phyloP scores from a whole-genome alignment of 1,140 invertebrate genomes.

The Megalopta genalis region DNA sequence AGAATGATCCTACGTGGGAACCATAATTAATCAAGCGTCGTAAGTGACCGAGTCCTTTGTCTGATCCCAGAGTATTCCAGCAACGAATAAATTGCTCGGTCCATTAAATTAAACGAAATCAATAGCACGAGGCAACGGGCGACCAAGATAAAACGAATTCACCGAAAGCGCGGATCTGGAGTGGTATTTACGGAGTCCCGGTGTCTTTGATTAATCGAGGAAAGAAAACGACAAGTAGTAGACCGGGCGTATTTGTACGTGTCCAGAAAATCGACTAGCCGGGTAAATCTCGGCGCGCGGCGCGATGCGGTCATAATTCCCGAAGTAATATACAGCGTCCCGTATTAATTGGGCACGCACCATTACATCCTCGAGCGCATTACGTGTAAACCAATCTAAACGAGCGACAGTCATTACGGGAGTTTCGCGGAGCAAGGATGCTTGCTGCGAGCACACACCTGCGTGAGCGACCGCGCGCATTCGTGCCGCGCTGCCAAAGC shows the following conservation, averaged over 20 bases:
- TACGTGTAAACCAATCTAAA: conserved; percentile 62
- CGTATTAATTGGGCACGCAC: conserved; percentile 54
- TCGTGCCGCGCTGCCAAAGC: conserved; percentile 26
- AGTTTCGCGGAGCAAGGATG: conserved; percentile 49
- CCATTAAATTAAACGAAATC: no score
- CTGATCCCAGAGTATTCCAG: no score
- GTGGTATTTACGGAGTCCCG: no score
- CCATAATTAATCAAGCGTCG: no score
- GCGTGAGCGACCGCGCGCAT: conserved; percentile 45
- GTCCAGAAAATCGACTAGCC: conserved; percentile 23
- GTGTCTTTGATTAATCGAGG: not conserved
- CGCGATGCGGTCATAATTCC: conserved; percentile 31
- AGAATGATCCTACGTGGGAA: no score
- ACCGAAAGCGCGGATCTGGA: no score
- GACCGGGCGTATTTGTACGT: conserved; percentile 19
- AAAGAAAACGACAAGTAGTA: not conserved
- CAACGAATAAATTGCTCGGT: no score
- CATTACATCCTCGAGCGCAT: conserved; percentile 53
- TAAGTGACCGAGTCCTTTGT: no score
- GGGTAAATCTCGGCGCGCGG: not conserved
- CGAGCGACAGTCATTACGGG: conserved; percentile 62
- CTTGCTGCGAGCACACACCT: conserved; percentile 50
- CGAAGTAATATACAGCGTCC: conserved; percentile 33
- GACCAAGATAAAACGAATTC: no score
- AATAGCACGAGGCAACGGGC: no score